These are phyloP conservation scores for Penaeus chinensis DNA, from an alignment of 1,140 invertebrate genomes.

Conservation along the genomic window DNA sequence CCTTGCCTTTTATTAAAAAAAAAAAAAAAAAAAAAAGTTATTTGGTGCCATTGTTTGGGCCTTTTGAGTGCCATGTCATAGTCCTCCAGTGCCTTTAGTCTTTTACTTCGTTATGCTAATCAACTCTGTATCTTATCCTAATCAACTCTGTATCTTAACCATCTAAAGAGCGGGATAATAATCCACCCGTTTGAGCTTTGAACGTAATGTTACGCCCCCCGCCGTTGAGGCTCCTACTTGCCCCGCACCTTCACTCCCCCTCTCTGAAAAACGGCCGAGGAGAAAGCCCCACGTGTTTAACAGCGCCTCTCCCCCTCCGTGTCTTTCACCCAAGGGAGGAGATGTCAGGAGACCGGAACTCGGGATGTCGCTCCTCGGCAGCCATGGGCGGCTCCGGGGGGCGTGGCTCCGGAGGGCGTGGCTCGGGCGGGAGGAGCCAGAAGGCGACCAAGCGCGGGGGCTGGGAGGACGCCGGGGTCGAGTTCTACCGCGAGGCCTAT, in stretches of 20 bases:
- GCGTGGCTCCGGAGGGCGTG: constrained; percentile 35
- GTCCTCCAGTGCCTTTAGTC: too few relatives aligned
- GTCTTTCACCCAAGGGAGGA: constrained; percentile 50
- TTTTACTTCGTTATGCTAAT: too few relatives aligned
- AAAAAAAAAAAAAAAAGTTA: too few relatives aligned
- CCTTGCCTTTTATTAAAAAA: background rate
- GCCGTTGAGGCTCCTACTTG: too few relatives aligned
- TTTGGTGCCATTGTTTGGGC: background rate
- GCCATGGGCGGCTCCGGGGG: constrained; percentile 45
- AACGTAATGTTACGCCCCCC: too few relatives aligned
- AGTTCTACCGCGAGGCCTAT: constrained; percentile 88
- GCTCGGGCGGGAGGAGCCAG: constrained; percentile 34
- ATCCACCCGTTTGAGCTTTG: too few relatives aligned
- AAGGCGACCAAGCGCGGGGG: constrained; percentile 54
- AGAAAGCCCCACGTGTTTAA: too few relatives aligned
- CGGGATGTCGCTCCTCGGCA: constrained; percentile 51
- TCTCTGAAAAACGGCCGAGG: too few relatives aligned
- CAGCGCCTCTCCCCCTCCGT: background rate
- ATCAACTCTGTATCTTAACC: too few relatives aligned
- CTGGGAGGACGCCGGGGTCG: constrained; percentile 86
- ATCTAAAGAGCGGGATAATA: too few relatives aligned
- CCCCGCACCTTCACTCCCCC: too few relatives aligned
- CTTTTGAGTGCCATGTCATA: background rate
- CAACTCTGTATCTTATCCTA: too few relatives aligned
- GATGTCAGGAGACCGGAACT: constrained; percentile 61